Percentiles rank a stretch among this genome's conserved stretches.
These are phyloP conservation scores for Julus scandinavius DNA, from an alignment of 2,888 invertebrate species.

Conservation along the genomic window DNA sequence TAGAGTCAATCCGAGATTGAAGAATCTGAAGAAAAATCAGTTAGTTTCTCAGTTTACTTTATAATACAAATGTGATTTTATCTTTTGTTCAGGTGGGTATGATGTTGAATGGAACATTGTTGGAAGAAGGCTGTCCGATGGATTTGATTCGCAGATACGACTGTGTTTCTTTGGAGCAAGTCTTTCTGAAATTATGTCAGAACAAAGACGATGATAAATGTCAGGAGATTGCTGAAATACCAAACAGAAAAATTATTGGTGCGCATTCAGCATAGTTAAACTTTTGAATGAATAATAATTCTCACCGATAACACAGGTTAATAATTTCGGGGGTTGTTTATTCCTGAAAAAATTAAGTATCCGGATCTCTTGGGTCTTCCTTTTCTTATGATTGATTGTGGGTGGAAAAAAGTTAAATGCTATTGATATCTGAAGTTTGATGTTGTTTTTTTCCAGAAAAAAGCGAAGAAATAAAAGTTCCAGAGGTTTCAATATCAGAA, in stretches of 20 bases:
- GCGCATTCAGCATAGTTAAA: neutral
- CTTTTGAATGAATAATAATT: too few relatives aligned
- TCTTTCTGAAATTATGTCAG: slow-evolving; percentile 41
- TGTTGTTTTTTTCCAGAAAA: neutral
- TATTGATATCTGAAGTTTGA: neutral
- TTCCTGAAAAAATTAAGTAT: too few relatives aligned
- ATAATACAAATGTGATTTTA: neutral
- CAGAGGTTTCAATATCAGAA: neutral
- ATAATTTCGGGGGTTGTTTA: too few relatives aligned
- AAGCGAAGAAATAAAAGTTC: neutral
- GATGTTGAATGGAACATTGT: slow-evolving; percentile 29
- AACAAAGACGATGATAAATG: neutral
- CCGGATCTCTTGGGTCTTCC: too few relatives aligned
- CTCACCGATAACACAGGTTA: too few relatives aligned
- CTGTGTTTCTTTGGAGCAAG: neutral
- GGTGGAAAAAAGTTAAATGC: neutral
- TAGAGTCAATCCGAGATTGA: neutral
- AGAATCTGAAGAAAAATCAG: neutral
- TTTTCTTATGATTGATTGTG: neutral
- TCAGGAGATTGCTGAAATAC: neutral
- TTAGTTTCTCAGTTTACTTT: neutral
- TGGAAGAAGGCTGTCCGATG: neutral
- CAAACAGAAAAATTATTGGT: neutral
- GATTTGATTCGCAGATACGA: neutral
- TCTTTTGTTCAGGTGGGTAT: neutral